Evolutionary conservation across 2,113 vertebrate species (phyloP).

Genomic region (Rhinolophus ferrumequinum): DNA sequence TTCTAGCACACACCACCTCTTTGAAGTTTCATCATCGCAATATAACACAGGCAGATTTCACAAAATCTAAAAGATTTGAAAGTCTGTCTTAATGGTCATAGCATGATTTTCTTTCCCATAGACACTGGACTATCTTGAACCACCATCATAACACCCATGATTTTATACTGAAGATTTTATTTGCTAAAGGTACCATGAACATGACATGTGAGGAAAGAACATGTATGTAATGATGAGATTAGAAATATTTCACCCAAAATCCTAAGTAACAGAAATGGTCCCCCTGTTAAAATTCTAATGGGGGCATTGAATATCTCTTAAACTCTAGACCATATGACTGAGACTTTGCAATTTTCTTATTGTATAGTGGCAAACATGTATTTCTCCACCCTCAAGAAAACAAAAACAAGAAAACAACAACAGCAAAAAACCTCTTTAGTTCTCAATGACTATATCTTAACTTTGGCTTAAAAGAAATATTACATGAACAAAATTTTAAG

Average conservation of each 20-base stretch:
- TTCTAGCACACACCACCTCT: not conserved
- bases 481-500: not conserved
- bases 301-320: not conserved
- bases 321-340: not conserved
- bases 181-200: not conserved
- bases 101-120: not conserved
- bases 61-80: not conserved
- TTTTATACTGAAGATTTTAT: not conserved
- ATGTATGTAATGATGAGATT: not conserved
- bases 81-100: not conserved
- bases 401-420: not conserved
- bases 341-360: not conserved
- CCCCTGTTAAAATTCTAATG: not conserved
- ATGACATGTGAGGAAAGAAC: not conserved
- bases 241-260: not conserved
- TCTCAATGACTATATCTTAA: conserved; percentile 15
- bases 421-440: not conserved
- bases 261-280: not conserved
- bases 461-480: not conserved
- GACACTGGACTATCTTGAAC: not conserved
- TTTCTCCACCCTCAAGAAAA: not conserved
- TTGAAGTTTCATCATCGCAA: not conserved
- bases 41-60: not conserved
- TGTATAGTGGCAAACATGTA: not conserved
- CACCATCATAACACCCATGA: not conserved